Base-by-base conservation (phyloP, 2,113 vertebrate species). In the Nycticryphes semicollaris region DNA sequence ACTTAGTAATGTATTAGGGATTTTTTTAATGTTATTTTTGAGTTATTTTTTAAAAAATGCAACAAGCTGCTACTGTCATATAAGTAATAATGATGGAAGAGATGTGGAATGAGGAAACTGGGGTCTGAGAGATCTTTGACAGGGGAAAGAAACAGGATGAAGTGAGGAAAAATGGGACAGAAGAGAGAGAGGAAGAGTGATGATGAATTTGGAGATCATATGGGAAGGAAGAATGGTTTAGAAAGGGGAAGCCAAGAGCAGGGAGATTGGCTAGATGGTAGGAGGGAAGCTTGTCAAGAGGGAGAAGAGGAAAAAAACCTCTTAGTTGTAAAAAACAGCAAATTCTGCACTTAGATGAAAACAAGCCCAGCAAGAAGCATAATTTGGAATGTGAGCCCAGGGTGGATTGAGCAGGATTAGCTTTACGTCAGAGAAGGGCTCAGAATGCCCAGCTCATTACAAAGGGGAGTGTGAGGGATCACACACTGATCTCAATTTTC, bases 201-300 rank as follows among this genome's bases (percentile, higher is more conserved):
- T 90, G 53, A 73, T 67, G 88, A 57, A 92, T 78, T 89, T 90
- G 33, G 64, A 95, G 80, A 60, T 95, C n/a, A 9, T 74, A 75
- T 39, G 37, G 67, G 54, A 92, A 85, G 73, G 69, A 94, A 87
- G 89, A 94, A 37, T 81, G 43, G 67, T 87, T 86, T 81, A 84
- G 73, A 86, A 77, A 92, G 5, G 50, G 68, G 64, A 94, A 87
- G 51, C 51, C 41, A 74, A 51, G 25, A 62, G 28, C 59, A 33
- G 23, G 31, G 89, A 66, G 7, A 87, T 54, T 87, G 86, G 33
- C 51, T 48, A 87, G 21, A 78, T 66, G 67, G 48, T 64, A 35
- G 56, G 54, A 90, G 57, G 14, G 48, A 90, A 84, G n/a, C 59
- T 80, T 95, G n/a, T 37, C 50, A 90, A 84, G 54, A 50, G 31